phyloP scores from a whole-genome alignment of 1,140 invertebrate genomes.

The Trachymyrmex cornetzi region DNA sequence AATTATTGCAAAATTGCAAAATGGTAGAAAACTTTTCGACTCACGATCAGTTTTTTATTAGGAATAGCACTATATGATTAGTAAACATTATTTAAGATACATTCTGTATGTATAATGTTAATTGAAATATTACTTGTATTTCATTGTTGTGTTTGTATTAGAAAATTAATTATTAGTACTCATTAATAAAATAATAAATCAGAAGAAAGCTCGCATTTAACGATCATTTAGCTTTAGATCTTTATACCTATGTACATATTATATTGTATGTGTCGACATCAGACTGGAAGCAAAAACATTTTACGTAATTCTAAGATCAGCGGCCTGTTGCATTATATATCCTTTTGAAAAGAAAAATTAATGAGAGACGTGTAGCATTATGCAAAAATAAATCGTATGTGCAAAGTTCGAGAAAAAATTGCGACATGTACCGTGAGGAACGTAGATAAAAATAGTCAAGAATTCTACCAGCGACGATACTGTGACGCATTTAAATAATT shows the following conservation, averaged over 20 bases:
- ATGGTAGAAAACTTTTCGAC: too few species aligned
- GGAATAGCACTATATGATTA: too few species aligned
- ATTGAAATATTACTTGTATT: neutral
- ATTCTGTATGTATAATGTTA: too few species aligned
- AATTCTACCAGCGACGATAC: neutral
- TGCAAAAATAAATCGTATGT: slow-evolving; percentile 32
- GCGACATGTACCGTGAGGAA: neutral
- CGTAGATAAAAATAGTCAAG: slow-evolving; percentile 15
- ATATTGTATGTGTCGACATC: neutral
- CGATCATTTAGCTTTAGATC: neutral
- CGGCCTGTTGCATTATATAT: slow-evolving; percentile 16
- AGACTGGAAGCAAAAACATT: neutral
- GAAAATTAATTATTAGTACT: neutral
- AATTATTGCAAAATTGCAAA: too few species aligned
- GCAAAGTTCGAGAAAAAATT: slow-evolving; percentile 42
- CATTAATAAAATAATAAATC: neutral
- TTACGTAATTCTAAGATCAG: slow-evolving; percentile 15
- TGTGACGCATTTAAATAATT: neutral
- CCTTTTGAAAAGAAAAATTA: slow-evolving; percentile 28
- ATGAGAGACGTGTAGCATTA: neutral
- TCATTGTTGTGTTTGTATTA: neutral
- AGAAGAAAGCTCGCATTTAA: neutral
- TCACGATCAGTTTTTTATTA: too few species aligned
- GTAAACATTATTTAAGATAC: too few species aligned
- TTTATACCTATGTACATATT: neutral